Conservation (phyloP, 2,797 vertebrate species). For the Macroramphosus scolopax region DNA sequence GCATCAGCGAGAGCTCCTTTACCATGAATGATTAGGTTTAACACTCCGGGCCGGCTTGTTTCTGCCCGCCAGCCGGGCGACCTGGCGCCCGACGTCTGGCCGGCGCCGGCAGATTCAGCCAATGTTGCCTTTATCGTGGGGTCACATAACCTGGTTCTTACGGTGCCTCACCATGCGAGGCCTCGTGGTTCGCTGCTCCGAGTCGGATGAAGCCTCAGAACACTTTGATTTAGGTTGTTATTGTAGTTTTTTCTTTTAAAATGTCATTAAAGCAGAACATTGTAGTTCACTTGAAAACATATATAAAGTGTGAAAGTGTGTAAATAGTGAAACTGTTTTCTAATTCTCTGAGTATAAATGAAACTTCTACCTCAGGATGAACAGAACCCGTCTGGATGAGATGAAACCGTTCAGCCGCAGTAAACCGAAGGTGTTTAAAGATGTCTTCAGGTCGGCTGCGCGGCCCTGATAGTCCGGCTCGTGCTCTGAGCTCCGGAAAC, state of each 20-base stretch:
- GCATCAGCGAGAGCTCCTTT: constrained; percentile 21
- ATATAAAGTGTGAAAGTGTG: too few species aligned
- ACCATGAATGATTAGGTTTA: constrained; percentile 7
- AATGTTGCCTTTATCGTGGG: constrained; percentile 37
- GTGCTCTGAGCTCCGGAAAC: constrained; percentile 12
- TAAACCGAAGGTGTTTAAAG: neutral
- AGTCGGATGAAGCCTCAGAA: constrained; percentile 14
- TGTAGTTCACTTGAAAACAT: too few species aligned
- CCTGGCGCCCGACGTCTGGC: constrained; percentile 39
- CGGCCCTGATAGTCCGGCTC: constrained; percentile 2
- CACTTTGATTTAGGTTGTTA: constrained; percentile 20
- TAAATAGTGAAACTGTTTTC: too few species aligned
- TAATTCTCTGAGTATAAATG: too few species aligned
- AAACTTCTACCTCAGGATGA: too few species aligned
- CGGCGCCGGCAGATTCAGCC: constrained; percentile 19
- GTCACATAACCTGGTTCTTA: constrained; percentile 31
- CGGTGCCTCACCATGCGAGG: constrained; percentile 17
- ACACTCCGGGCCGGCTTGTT: constrained; percentile 2
- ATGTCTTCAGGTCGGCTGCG: constrained; percentile 6
- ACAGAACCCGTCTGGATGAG: too few species aligned
- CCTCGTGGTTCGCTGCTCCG: constrained; percentile 37
- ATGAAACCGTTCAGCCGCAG: neutral
- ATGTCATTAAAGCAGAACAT: too few species aligned
- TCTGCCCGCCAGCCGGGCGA: constrained; percentile 28
- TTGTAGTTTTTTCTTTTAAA: too few species aligned